Conservation (phyloP, 92 coral and sea anemone genomes). For the Virgularia gustaviana region DNA sequence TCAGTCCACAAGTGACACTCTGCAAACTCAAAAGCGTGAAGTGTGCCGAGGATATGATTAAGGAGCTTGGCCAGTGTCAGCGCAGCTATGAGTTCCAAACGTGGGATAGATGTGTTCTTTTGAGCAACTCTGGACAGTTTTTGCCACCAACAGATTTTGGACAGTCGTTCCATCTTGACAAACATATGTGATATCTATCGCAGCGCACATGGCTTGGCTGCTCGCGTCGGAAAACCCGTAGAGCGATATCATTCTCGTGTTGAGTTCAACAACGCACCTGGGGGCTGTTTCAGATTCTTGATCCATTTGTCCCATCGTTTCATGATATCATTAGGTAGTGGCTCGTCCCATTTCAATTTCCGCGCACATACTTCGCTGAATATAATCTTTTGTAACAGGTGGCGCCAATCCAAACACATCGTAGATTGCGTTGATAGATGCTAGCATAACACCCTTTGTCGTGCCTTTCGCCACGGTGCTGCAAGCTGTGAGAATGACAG, state of each 20-base stretch:
- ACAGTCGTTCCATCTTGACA: no score
- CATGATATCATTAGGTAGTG: background rate
- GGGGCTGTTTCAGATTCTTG: constrained; percentile 1
- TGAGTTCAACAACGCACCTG: background rate
- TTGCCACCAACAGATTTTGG: background rate
- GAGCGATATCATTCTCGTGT: background rate
- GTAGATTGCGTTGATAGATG: constrained; percentile 55
- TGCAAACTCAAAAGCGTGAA: background rate
- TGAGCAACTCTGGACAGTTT: constrained; percentile 8
- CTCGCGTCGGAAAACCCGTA: background rate
- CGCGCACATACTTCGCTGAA: background rate
- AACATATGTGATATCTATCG: background rate
- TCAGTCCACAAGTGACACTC: background rate
- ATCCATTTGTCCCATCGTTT: background rate
- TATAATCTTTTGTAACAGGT: constrained; percentile 23
- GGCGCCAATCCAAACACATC: constrained; percentile 57
- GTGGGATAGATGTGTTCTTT: background rate
- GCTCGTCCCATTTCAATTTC: background rate
- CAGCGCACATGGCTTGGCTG: background rate
- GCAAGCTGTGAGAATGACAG: constrained; percentile 6
- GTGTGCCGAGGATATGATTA: background rate
- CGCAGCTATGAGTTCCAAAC: background rate
- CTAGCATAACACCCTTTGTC: constrained; percentile 62
- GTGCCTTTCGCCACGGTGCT: background rate
- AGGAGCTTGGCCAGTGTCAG: background rate